A percentile compares a stretch with the other conserved stretches of the same genome.
Evolutionary conservation across 2,888 invertebrate species (phyloP).

Genomic region (Neocrepidodera transversa): DNA sequence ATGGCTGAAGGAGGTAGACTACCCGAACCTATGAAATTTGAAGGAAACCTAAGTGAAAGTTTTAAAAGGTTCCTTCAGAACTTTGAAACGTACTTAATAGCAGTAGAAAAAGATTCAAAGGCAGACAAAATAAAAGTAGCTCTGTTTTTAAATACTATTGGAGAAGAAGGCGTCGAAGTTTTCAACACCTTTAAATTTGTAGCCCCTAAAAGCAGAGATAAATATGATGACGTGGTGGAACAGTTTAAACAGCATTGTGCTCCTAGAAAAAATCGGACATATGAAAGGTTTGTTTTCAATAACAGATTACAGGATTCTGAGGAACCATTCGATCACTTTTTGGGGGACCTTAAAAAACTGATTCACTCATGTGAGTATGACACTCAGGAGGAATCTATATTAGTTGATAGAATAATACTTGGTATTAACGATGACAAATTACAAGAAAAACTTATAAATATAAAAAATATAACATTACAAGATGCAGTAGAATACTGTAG

Average conservation of each 20-base stretch:
- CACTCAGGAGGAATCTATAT: slow-evolving; percentile 14
- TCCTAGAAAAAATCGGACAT: slow-evolving; percentile 15
- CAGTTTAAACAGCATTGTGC: slow-evolving; percentile 13
- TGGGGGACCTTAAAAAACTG: slow-evolving; percentile 19
- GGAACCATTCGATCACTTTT: slow-evolving; percentile 20
- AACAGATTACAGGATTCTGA: slow-evolving; percentile 1
- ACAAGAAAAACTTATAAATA: slow-evolving; percentile 2
- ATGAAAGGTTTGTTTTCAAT: slow-evolving; percentile 22
- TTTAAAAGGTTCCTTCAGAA: no score
- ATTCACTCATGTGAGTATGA: slow-evolving; percentile 20
- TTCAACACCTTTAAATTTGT: slow-evolving; percentile 22
- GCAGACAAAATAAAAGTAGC: slow-evolving; percentile 15
- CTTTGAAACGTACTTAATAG: slow-evolving; percentile 2
- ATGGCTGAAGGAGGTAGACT: no score
- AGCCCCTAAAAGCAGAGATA: not conserved
- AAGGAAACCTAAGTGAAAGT: no score
- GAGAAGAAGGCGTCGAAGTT: slow-evolving; percentile 9
- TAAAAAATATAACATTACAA: slow-evolving; percentile 5
- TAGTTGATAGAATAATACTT: slow-evolving; percentile 20
- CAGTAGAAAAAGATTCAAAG: slow-evolving; percentile 12
- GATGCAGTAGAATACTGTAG: not conserved
- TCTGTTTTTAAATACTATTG: no score
- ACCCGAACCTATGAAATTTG: no score
- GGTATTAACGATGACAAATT: slow-evolving; percentile 8
- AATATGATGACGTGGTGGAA: slow-evolving; percentile 9